phyloP scores from a whole-genome alignment of 2,797 vertebrate species.

The Hyperoplus immaculatus region DNA sequence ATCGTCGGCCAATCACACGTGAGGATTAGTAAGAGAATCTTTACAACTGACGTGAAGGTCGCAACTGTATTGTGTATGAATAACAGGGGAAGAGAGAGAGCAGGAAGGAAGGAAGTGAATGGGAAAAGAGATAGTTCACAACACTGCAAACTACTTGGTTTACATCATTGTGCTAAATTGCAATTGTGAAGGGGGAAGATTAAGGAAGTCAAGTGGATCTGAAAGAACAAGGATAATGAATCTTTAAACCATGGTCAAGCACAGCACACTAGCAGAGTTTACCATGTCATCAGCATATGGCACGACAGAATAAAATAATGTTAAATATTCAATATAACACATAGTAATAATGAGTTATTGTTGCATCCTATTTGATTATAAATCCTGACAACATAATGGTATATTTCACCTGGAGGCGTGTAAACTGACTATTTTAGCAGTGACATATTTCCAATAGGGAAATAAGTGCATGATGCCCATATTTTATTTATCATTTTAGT shows the following conservation, averaged over 20 bases:
- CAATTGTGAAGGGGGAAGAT: constrained; percentile 49
- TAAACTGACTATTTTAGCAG: too few relatives aligned
- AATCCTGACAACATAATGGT: too few relatives aligned
- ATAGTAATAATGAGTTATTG: background rate
- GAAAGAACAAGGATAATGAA: constrained; percentile 52
- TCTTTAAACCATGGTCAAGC: constrained; percentile 58
- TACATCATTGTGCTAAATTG: constrained; percentile 9
- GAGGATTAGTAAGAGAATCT: constrained; percentile 68
- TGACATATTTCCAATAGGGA: too few relatives aligned
- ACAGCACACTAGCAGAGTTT: constrained; percentile 40
- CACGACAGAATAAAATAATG: background rate
- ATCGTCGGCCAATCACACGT: constrained; percentile 67
- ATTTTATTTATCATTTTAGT: too few relatives aligned
- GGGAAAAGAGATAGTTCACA: constrained; percentile 9
- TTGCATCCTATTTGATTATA: background rate
- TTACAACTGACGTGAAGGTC: constrained; percentile 26
- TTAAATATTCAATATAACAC: background rate
- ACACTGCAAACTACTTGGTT: constrained; percentile 6
- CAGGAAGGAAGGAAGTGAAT: constrained; percentile 9
- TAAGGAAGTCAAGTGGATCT: constrained; percentile 37
- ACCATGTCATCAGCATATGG: constrained; percentile 1
- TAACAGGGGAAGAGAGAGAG: constrained; percentile 12
- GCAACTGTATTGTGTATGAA: constrained; percentile 15
- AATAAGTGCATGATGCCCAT: too few relatives aligned
- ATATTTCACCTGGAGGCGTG: too few relatives aligned